Conservation (phyloP, 1,140 invertebrate genomes). For the Rhagoletis pomonella region DNA sequence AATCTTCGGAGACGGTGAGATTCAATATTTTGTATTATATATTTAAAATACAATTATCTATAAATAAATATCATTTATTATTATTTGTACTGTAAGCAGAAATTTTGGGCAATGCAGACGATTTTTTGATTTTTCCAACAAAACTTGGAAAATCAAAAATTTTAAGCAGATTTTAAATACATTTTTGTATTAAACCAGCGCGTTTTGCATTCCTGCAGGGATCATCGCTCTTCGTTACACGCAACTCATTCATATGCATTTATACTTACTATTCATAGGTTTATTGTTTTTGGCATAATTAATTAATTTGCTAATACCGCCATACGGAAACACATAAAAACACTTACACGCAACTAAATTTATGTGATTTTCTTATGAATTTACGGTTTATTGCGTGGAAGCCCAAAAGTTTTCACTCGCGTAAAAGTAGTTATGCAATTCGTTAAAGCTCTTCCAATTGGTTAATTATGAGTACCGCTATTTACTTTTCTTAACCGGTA, state of each 20-base stretch:
- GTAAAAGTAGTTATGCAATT: slow-evolving; percentile 19
- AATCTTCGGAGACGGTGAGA: too few relatives aligned
- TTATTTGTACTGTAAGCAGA: too few relatives aligned
- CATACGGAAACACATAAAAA: neutral
- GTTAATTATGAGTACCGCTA: neutral
- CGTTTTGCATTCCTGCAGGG: neutral
- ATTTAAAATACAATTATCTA: too few relatives aligned
- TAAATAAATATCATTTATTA: too few relatives aligned
- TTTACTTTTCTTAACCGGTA: neutral
- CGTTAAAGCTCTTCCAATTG: slow-evolving; percentile 27
- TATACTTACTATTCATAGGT: neutral
- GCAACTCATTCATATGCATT: too few relatives aligned
- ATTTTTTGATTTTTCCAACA: too few relatives aligned
- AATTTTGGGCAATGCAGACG: too few relatives aligned
- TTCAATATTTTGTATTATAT: too few relatives aligned
- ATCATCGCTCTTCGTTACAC: too few relatives aligned
- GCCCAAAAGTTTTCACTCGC: neutral
- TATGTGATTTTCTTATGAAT: slow-evolving; percentile 20
- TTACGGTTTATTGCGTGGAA: slow-evolving; percentile 20
- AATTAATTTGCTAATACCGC: slow-evolving; percentile 13
- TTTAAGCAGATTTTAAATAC: too few relatives aligned
- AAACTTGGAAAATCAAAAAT: too few relatives aligned
- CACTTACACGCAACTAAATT: slow-evolving; percentile 1
- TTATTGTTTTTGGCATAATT: neutral
- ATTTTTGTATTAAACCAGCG: neutral